Conservation (phyloP, 2,797 vertebrate genomes). For the Alfaro cultratus region DNA sequence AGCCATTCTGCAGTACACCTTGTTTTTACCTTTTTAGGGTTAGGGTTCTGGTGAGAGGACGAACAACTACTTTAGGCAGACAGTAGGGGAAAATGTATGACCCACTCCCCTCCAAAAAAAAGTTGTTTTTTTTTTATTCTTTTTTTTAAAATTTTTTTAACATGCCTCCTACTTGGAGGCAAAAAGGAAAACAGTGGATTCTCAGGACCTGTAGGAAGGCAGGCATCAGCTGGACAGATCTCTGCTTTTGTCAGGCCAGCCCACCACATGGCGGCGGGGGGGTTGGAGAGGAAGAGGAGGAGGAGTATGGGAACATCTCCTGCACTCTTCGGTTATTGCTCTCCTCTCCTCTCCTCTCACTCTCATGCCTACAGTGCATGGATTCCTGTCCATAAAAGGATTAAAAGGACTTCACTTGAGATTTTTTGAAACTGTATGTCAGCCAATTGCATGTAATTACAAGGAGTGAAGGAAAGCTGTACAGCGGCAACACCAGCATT, state of each 20-base stretch:
- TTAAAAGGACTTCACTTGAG: constrained; percentile 78
- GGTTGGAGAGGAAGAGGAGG: constrained; percentile 58
- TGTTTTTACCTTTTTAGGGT: constrained; percentile 86
- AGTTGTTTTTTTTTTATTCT: constrained; percentile 29
- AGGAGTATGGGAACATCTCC: constrained; percentile 55
- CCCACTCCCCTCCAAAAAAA: constrained; percentile 64
- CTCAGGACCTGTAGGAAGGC: constrained; percentile 83
- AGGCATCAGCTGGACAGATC: constrained; percentile 77
- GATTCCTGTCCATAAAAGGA: constrained; percentile 71
- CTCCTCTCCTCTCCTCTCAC: constrained; percentile 55
- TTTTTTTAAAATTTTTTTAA: constrained; percentile 45
- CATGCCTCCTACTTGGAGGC: constrained; percentile 64
- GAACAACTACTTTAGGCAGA: constrained; percentile 66
- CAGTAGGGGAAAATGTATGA: constrained; percentile 65
- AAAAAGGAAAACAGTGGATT: constrained; percentile 75
- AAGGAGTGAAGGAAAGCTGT: constrained; percentile 71
- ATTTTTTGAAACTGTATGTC: constrained; percentile 81
- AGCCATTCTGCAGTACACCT: constrained; percentile 88
- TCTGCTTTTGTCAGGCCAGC: constrained; percentile 77
- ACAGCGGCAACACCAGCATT: constrained; percentile 81
- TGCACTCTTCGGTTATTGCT: constrained; percentile 58
- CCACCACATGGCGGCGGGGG: constrained; percentile 54
- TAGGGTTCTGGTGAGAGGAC: constrained; percentile 76
- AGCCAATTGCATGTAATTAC: constrained; percentile 81
- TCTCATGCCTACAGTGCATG: constrained; percentile 69